A percentile compares a stretch with the other conserved stretches of the same genome.
phyloP scores from a whole-genome alignment of 2,888 invertebrate genomes.

The Cactoblastis cactorum region DNA sequence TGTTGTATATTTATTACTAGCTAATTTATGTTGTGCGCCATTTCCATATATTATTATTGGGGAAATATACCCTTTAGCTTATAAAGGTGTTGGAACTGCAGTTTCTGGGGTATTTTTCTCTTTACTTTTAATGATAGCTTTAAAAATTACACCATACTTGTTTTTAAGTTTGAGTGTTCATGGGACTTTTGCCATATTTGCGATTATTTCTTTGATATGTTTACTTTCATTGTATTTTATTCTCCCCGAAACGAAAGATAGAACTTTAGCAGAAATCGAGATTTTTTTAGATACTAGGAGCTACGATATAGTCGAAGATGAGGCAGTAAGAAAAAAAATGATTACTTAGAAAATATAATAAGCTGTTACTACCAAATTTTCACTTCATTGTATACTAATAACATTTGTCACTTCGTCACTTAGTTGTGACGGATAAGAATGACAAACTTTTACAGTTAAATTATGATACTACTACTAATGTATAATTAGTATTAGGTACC shows the following conservation, averaged over 20 bases:
- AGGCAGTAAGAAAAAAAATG: constrained; percentile 24
- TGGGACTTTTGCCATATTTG: constrained; percentile 52
- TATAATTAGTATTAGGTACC: too few species aligned
- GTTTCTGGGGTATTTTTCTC: constrained; percentile 37
- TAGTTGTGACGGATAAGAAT: too few species aligned
- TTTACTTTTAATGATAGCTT: constrained; percentile 29
- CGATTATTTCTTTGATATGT: constrained; percentile 28
- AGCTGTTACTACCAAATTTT: too few species aligned
- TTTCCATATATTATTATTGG: constrained; percentile 42
- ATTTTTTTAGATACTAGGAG: constrained; percentile 35
- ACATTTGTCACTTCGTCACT: too few species aligned
- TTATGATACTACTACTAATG: too few species aligned
- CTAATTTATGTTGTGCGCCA: constrained; percentile 45
- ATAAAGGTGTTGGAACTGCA: constrained; percentile 36
- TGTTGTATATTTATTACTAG: constrained; percentile 38
- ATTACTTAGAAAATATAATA: background rate
- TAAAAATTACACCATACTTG: constrained; percentile 39
- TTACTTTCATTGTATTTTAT: constrained; percentile 30
- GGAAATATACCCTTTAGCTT: constrained; percentile 41
- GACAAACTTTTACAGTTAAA: too few species aligned
- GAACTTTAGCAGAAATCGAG: constrained; percentile 36
- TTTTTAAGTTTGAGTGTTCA: constrained; percentile 37
- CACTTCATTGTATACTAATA: too few species aligned
- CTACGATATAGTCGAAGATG: constrained; percentile 29
- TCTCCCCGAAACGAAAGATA: constrained; percentile 39